These are phyloP conservation scores for Timema podura DNA, from an alignment of 2,888 invertebrate genomes.

Conservation along the genomic window DNA sequence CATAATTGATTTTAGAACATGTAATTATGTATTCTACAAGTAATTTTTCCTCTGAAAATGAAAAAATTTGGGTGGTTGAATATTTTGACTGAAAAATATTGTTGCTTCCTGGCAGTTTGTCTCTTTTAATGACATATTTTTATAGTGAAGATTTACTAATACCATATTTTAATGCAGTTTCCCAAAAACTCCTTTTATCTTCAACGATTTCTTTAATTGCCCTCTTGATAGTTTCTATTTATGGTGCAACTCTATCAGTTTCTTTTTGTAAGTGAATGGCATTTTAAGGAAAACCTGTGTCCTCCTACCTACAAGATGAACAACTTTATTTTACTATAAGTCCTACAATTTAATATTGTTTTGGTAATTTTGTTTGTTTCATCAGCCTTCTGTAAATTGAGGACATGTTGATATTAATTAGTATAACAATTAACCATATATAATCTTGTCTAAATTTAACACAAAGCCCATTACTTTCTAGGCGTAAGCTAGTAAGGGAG, in stretches of 20 bases:
- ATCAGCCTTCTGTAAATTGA: too few species aligned
- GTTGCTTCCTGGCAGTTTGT: not conserved
- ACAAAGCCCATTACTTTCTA: too few species aligned
- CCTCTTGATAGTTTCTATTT: not conserved
- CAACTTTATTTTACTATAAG: not conserved
- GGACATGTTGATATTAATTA: too few species aligned
- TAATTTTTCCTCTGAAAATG: not conserved
- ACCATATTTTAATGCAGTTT: slow-evolving; percentile 6
- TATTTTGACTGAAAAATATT: not conserved
- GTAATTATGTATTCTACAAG: slow-evolving; percentile 5
- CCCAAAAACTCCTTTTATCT: not conserved
- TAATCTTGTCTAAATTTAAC: too few species aligned
- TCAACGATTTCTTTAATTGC: slow-evolving; percentile 7
- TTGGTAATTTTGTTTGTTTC: too few species aligned
- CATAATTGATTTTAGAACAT: slow-evolving; percentile 2
- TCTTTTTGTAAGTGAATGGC: too few species aligned
- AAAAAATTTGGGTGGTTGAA: not conserved
- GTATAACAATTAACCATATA: too few species aligned
- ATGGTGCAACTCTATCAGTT: not conserved
- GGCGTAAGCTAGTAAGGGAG: too few species aligned
- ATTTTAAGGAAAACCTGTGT: not conserved
- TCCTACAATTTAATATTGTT: too few species aligned
- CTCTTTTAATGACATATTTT: slow-evolving; percentile 3
- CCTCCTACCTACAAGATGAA: not conserved
- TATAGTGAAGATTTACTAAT: not conserved